Evolutionary conservation across 2,797 vertebrate species (phyloP).

Genomic region (Sylvia borin): DNA sequence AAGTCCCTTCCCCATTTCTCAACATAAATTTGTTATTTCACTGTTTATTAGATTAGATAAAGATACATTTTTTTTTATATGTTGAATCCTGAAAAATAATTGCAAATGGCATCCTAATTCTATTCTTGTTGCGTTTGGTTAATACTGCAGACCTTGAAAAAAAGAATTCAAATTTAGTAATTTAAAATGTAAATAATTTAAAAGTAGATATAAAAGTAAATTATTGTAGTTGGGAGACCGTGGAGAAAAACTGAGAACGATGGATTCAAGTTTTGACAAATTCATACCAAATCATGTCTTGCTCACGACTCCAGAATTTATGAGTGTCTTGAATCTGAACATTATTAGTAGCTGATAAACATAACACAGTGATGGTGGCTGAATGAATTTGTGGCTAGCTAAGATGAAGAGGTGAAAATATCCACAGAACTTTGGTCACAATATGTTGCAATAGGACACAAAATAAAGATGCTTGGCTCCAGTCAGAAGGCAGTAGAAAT

Average conservation of each 20-base stretch:
- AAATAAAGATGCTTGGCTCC: too few relatives aligned
- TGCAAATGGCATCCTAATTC: background rate
- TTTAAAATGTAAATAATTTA: background rate
- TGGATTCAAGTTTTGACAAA: background rate
- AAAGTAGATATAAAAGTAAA: background rate
- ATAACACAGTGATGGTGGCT: background rate
- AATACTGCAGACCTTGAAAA: background rate
- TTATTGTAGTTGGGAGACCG: background rate
- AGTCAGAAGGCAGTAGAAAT: too few relatives aligned
- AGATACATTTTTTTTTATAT: background rate
- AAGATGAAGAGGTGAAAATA: background rate
- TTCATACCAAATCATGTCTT: background rate
- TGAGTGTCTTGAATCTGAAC: background rate
- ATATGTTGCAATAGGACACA: background rate
- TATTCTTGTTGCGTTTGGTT: background rate
- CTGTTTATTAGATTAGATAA: background rate
- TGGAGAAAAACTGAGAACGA: background rate
- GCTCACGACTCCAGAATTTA: background rate
- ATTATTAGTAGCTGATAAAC: background rate
- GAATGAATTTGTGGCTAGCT: background rate
- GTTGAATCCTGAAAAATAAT: background rate
- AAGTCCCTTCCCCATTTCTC: background rate
- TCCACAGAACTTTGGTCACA: background rate
- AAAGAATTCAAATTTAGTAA: background rate
- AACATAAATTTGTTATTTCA: background rate